Percentiles rank a stretch among this genome's conserved stretches.
Evolutionary conservation across 2,113 vertebrate genomes (phyloP).

Genomic region (Mesitornis unicolor): DNA sequence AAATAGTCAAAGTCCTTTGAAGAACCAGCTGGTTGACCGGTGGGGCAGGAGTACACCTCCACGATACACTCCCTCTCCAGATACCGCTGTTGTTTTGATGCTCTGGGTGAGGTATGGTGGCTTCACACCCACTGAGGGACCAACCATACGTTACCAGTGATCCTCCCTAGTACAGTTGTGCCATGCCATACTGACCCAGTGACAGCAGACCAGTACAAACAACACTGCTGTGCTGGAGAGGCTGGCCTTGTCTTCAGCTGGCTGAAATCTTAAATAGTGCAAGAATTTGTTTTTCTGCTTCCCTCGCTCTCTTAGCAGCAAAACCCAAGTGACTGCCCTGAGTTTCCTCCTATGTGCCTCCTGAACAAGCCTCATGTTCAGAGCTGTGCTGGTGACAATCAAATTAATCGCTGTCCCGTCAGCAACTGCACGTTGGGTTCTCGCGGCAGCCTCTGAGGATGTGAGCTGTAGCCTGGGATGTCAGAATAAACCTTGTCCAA

Average conservation of each 20-base stretch:
- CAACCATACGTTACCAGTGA: not conserved
- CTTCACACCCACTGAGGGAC: not conserved
- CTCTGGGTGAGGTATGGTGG: not conserved
- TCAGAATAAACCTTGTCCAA: not conserved
- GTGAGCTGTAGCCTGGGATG: not conserved
- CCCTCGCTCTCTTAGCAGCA: not conserved
- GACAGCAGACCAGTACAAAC: not conserved
- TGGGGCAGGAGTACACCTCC: not conserved
- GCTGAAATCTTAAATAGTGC: not conserved
- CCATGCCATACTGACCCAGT: rapidly evolving
- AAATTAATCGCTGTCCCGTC: not conserved
- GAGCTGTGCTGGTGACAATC: conserved; percentile 11
- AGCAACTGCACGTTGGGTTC: not conserved
- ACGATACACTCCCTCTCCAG: not conserved
- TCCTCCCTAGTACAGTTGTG: not conserved
- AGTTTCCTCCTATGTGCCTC: conserved; percentile 33
- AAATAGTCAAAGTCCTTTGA: not conserved
- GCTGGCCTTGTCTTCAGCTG: not conserved
- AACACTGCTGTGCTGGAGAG: not conserved
- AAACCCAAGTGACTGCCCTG: not conserved
- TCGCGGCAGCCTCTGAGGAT: not conserved
- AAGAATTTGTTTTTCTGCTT: not conserved
- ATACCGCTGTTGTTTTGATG: not conserved
- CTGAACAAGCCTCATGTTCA: not conserved
- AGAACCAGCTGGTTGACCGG: not conserved